Evolutionary conservation across 2,113 vertebrate genomes (phyloP).

Genomic region (Eulemur macaco): DNA sequence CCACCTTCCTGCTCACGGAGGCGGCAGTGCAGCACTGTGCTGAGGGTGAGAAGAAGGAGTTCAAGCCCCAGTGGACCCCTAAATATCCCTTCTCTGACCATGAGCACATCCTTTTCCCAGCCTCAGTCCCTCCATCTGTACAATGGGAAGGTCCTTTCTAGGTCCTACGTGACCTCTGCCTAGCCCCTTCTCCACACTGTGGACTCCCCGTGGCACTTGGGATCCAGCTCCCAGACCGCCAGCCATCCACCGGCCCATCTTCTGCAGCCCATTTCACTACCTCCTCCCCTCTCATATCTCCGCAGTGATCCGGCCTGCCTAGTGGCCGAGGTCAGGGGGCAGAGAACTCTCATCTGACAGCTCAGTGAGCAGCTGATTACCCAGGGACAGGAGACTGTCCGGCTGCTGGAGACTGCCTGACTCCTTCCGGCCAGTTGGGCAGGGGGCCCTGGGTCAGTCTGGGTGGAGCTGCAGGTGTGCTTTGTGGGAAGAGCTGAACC

Average conservation of each 20-base stretch:
- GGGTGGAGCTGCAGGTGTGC: neutral
- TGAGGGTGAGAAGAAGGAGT: neutral
- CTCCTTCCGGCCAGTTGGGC: slow-evolving; percentile 28
- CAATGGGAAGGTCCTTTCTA: neutral
- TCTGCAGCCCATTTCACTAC: neutral
- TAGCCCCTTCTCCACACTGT: neutral
- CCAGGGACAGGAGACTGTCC: neutral
- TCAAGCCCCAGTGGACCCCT: neutral
- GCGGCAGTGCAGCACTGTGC: neutral
- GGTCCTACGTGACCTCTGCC: neutral
- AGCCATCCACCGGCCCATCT: neutral
- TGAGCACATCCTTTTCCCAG: neutral
- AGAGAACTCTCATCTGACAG: neutral
- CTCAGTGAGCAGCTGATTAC: slow-evolving; percentile 11
- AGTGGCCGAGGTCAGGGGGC: slow-evolving; percentile 17
- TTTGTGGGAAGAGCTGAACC: neutral
- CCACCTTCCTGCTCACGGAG: neutral
- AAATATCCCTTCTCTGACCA: neutral
- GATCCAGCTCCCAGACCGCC: neutral
- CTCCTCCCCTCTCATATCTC: neutral
- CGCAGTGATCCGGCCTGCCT: neutral
- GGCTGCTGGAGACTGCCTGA: neutral
- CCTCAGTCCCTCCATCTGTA: neutral
- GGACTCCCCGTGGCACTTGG: neutral
- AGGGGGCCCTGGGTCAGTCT: neutral